Base-by-base conservation (phyloP, 2,113 vertebrate genomes). In the Chascanopsetta lugubris region DNA sequence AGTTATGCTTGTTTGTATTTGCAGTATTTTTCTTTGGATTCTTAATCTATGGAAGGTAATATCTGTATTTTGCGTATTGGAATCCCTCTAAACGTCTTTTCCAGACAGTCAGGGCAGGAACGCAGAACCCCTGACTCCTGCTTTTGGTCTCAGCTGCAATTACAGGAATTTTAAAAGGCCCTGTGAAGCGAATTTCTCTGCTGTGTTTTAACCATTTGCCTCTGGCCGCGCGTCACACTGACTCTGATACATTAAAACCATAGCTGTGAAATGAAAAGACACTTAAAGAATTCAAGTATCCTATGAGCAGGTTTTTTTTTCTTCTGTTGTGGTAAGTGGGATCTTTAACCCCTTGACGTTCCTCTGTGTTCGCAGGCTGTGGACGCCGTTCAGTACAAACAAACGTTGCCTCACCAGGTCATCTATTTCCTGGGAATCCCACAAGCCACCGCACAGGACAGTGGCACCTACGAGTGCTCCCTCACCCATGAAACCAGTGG, bases 381-480 rank as follows among this genome's bases (percentile, higher is more conserved):
- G 50, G 69, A 71, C 15, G 89, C 86, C 13, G 42, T 84, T 43
- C 82, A 72, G 73, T 69, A 38, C 18, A 91, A 84, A 45, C 27
- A 90, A 50, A 53, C 22, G 5, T 48, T 85, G 9, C 66, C 66
- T 1, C 87, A 87, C 56, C 60, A 21, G 40, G 84, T 88, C 55
- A 15, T 74, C 47, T 96, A 98, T 85, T 96, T 91, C 2, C 82
- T 99, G 80, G 93, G 71, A 6, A 90, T 99, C 84, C 91, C 91
- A 1, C 79, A 92, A 55, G 94, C 94, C 57, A 89, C 94, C 0
- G 70, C 92, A 68, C 91, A 94, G 73, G 97, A 99, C 87, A 92
- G 93, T 0, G 97, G 97, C 34, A 86, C 86, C 36, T 99, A 98
- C 5, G 93, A 96, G 69, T 99, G 97, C 76, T 91, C 92, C 5